phyloP scores from a whole-genome alignment of 2,113 vertebrate genomes.

The Mirza zaza region DNA sequence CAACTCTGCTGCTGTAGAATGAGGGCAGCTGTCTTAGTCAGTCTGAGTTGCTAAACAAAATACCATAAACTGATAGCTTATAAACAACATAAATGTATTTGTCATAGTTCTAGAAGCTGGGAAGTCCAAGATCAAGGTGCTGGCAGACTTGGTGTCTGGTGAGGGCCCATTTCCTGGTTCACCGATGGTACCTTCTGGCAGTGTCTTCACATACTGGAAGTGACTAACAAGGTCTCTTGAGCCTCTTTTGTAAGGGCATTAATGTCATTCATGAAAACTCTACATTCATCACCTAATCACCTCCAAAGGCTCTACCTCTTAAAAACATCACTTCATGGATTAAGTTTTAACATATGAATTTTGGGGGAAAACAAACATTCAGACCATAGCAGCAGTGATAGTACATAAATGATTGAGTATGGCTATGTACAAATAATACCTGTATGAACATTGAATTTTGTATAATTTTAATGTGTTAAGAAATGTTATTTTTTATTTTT shows the following conservation, averaged over 20 bases:
- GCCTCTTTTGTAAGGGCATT: too few relatives aligned
- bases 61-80: not conserved
- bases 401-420: too few relatives aligned
- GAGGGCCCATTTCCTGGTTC: not conserved
- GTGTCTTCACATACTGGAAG: not conserved
- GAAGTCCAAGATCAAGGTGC: not conserved
- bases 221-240: fast-evolving
- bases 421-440: not conserved
- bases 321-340: fast-evolving
- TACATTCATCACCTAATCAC: not conserved
- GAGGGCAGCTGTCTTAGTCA: not conserved
- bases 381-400: fast-evolving
- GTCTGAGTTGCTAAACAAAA: not conserved
- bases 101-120: too few relatives aligned
- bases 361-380: not conserved
- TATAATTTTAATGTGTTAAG: not conserved
- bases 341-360: not conserved
- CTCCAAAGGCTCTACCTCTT: not conserved
- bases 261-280: not conserved
- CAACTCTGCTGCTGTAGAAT: fast-evolving
- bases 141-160: not conserved
- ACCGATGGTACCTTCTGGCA: not conserved
- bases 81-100: not conserved
- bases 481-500: not conserved
- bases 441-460: not conserved